These are phyloP conservation scores for Aptenodytes patagonicus DNA, from an alignment of 2,113 vertebrate genomes.

Conservation along the genomic window DNA sequence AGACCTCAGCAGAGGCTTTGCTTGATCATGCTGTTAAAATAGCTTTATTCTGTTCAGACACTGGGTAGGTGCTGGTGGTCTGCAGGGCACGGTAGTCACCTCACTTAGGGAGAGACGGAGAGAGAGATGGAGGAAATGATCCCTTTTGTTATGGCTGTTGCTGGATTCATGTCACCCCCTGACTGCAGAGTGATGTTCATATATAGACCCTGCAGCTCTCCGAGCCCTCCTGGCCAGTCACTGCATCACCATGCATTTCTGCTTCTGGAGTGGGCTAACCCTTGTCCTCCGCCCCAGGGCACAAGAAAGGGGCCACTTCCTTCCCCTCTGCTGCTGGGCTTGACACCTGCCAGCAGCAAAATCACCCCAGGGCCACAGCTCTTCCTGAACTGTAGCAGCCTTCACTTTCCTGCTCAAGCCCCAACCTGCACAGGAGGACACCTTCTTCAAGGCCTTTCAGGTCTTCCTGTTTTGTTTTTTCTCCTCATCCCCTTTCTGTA, in stretches of 20 bases:
- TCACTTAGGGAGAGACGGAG: fast-evolving
- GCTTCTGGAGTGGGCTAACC: not conserved
- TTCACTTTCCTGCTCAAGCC: not conserved
- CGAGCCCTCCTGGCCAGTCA: not conserved
- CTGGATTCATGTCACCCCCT: not conserved
- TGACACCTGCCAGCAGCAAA: not conserved
- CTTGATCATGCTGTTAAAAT: not conserved
- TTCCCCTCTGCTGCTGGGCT: not conserved
- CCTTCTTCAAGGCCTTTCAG: not conserved
- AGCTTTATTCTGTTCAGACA: not conserved
- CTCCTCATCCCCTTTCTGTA: not conserved
- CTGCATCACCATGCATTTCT: not conserved
- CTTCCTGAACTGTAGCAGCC: not conserved
- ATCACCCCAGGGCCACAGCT: fast-evolving
- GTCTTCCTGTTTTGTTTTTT: not conserved
- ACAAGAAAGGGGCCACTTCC: not conserved
- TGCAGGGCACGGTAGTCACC: not conserved
- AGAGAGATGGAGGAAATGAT: not conserved
- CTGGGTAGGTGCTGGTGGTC: not conserved
- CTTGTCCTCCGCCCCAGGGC: not conserved
- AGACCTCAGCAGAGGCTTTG: not conserved
- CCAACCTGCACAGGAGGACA: not conserved
- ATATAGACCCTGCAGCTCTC: not conserved
- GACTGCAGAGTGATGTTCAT: not conserved
- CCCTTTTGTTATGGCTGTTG: not conserved